Conservation (phyloP, 2,888 invertebrate species). For the Parnassius orleans region DNA sequence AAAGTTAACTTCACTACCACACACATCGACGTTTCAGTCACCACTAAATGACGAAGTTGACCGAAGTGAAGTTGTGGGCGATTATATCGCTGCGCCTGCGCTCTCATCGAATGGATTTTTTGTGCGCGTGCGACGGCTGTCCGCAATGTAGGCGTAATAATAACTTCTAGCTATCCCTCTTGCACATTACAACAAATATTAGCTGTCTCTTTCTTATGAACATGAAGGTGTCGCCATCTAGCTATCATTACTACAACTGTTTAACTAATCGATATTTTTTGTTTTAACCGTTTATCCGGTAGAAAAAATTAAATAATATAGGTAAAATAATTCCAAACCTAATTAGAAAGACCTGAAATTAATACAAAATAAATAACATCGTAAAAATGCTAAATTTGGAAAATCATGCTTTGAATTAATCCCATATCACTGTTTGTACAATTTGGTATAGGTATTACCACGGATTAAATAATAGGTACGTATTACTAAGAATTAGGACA, state of each 20-base stretch:
- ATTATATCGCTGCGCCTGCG: conserved; percentile 76
- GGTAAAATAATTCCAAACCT: conserved; percentile 5
- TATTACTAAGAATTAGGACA: too few relatives aligned
- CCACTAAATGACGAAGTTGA: conserved; percentile 78
- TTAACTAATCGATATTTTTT: conserved; percentile 33
- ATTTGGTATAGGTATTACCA: too few relatives aligned
- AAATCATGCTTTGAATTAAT: not conserved
- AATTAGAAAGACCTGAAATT: not conserved
- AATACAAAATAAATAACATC: too few relatives aligned
- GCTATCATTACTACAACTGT: conserved; percentile 51
- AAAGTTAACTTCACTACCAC: conserved; percentile 80
- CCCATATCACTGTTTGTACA: too few relatives aligned
- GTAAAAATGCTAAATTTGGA: not conserved
- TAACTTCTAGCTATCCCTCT: conserved; percentile 63
- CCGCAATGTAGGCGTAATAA: conserved; percentile 75
- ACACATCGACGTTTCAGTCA: conserved; percentile 78
- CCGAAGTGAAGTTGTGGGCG: conserved; percentile 80
- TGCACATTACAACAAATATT: conserved; percentile 35
- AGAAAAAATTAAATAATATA: conserved; percentile 10
- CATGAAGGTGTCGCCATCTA: conserved; percentile 67
- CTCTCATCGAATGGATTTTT: conserved; percentile 70
- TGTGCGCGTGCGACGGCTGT: conserved; percentile 76
- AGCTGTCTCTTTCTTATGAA: conserved; percentile 43
- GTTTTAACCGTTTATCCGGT: conserved; percentile 21
- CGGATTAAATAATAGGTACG: too few relatives aligned